phyloP scores from a whole-genome alignment of 2,888 invertebrate genomes.

The Hyles lineata region DNA sequence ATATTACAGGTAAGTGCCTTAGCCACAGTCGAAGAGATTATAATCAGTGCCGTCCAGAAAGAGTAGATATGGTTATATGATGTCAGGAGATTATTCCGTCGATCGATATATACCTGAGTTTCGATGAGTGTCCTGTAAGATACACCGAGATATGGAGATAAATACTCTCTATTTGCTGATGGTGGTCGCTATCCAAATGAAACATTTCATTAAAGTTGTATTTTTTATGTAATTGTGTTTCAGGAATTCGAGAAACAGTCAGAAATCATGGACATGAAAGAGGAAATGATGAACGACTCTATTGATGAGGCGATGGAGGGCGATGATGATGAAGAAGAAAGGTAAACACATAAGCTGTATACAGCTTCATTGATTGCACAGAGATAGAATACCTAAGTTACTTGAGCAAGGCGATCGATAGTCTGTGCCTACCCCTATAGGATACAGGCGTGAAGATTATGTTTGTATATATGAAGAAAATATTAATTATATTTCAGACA shows the following conservation, averaged over 20 bases:
- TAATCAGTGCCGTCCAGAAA: not conserved
- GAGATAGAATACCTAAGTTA: not conserved
- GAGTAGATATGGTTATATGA: not conserved
- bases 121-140: no score
- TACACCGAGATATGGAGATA: no score
- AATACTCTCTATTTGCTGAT: no score
- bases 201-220: not conserved
- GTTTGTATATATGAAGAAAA: no score
- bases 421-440: no score
- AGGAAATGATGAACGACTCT: slow-evolving; percentile 99
- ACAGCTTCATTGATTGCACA: no score
- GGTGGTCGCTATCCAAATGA: no score
- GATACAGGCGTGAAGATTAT: no score
- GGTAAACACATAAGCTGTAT: slow-evolving; percentile 73
- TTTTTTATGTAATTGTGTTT: slow-evolving; percentile 60
- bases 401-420: no score
- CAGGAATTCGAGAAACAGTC: slow-evolving; percentile 99
- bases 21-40: not conserved
- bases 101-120: no score
- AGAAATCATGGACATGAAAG: slow-evolving; percentile 99
- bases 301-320: slow-evolving; percentile 99
- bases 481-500: no score
- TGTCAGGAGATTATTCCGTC: no score
- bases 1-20: slow-evolving; percentile 84
- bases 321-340: slow-evolving; percentile 99